Evolutionary conservation across 1,140 invertebrate genomes (phyloP).

Genomic region (Bombus breviceps): DNA sequence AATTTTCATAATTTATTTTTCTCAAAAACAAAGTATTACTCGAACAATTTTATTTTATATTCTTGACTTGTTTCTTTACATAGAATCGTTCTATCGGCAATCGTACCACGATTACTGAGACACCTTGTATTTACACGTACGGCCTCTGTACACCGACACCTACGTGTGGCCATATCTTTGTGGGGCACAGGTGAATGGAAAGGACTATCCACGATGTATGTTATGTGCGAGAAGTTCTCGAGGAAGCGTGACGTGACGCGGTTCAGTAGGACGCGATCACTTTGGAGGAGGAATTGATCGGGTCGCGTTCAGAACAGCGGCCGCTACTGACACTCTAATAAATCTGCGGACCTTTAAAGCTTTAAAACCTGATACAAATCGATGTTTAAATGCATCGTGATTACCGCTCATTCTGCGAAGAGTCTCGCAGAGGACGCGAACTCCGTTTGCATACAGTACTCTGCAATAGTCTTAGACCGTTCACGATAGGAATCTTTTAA

Average conservation of each 20-base stretch:
- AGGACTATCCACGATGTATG: background rate
- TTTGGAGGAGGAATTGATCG: conserved; percentile 17
- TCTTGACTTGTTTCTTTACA: too few species aligned
- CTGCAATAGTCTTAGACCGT: background rate
- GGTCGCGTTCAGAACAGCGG: background rate
- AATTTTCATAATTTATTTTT: too few species aligned
- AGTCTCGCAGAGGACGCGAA: background rate
- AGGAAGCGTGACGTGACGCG: background rate
- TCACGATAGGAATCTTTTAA: background rate
- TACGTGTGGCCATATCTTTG: background rate
- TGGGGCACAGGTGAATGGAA: conserved; percentile 41
- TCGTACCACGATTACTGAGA: too few species aligned
- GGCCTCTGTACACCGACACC: background rate
- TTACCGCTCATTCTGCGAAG: background rate
- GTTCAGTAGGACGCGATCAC: conserved; percentile 30
- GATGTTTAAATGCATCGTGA: conserved; percentile 35
- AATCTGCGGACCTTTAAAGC: conserved; percentile 34
- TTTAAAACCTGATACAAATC: conserved; percentile 38
- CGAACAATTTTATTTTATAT: too few species aligned
- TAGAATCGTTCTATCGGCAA: too few species aligned
- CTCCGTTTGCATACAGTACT: background rate
- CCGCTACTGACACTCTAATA: background rate
- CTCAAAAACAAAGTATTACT: too few species aligned
- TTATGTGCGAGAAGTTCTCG: conserved; percentile 6
- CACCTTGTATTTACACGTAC: background rate